Evolutionary conservation across 2,888 invertebrate genomes (phyloP), one percentile per base, ranked within the genome.

Genomic region (Euplagia quadripunctaria): DNA sequence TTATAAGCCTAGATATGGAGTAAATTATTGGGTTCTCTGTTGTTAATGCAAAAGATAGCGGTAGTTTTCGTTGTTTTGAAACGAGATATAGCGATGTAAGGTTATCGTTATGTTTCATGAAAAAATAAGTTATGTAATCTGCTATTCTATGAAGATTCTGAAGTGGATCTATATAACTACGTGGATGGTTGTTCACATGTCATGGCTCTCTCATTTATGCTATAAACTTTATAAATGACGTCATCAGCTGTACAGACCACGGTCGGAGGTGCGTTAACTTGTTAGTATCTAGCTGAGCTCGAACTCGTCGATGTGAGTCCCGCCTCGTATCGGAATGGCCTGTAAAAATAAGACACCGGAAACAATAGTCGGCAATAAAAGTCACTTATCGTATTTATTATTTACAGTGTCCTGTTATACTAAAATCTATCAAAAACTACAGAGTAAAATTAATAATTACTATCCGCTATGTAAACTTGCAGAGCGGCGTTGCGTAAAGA

Each of bases 1-100:
- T 74, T 67, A 55, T 64, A 46, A 64, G 73, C 43, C 75, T 82
- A 70, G 76, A 73, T 72, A 68, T 49, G 5, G 20, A 63, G 16
- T 31, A 31, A 72, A 52, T 64, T 68, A 72, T 31, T 67, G 41
- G 20, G 31, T 51, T n/a, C 42, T 61, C 31, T 68, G 52, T 55
- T 55, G n/a, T 68, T 41, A 4, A 7, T 42, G 55, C 41, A 55
- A 42, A n/a, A 55, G n/a, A 42, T 43, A 12, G 11, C 52, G 41
- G 12, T 1, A 66, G 66, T 41, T 31, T 51, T 6, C n/a, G 12
- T 42, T 42, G n/a, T 17, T 68, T 43, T 68, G n/a, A 42, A 42
- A 17, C 12, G n/a, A 12, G 42, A 42, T 41, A 52, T 41, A 52
- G 9, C 0, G 5, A 17, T 51, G 17, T 67, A 67, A 43, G 43